Evolutionary conservation across 2,113 vertebrate species (phyloP).

Genomic region (Neofelis nebulosa): DNA sequence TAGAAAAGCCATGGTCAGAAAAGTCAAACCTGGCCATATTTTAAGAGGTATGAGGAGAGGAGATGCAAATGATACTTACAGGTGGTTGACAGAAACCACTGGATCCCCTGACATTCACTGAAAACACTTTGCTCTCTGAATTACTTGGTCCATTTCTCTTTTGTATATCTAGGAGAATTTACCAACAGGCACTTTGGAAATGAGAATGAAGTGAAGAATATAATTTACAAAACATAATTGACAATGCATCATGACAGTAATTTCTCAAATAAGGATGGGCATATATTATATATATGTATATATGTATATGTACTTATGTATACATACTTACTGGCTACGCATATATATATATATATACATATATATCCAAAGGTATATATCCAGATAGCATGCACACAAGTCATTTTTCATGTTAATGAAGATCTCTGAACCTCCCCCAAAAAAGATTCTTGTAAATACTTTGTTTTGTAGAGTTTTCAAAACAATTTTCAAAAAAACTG

Average conservation of each 20-base stretch:
- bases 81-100: background rate
- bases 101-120: background rate
- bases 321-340: background rate
- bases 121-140: background rate
- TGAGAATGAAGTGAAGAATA: background rate
- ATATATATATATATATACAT: background rate
- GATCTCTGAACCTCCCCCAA: background rate
- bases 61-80: background rate
- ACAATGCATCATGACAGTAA: background rate
- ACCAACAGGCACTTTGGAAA: background rate
- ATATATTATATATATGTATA: background rate
- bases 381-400: background rate
- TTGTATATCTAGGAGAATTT: background rate
- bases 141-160: background rate
- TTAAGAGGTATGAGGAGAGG: background rate
- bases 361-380: background rate
- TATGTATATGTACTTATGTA: background rate
- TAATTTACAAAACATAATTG: background rate
- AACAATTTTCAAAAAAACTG: background rate
- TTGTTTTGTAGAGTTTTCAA: constrained; percentile 42
- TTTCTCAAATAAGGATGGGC: background rate
- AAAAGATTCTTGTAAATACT: background rate
- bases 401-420: background rate
- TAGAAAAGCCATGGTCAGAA: background rate
- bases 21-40: background rate